Percentiles rank a stretch among this genome's conserved stretches.
Conservation (phyloP, 2,113 vertebrate species). For the Plotosus lineatus region DNA sequence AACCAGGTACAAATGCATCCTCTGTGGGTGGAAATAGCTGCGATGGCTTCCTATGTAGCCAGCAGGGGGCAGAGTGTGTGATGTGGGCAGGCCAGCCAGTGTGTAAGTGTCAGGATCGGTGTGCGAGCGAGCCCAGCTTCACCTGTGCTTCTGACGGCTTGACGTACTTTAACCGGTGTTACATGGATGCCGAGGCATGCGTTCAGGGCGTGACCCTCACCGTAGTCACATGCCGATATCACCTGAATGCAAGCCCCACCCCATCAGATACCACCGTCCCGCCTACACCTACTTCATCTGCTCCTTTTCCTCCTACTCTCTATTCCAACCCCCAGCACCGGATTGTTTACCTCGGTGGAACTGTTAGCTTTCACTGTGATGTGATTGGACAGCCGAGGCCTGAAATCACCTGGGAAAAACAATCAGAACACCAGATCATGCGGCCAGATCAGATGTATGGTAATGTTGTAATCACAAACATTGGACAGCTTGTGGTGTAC, state of each 20-base stretch:
- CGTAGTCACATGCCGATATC: conserved; percentile 86
- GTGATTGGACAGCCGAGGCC: conserved; percentile 85
- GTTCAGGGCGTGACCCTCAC: conserved; percentile 81
- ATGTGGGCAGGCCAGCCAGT: conserved; percentile 92
- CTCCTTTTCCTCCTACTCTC: conserved; percentile 80
- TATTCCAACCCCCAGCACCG: conserved; percentile 89
- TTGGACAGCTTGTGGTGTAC: conserved; percentile 94
- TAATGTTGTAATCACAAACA: conserved; percentile 94
- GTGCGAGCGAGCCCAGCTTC: conserved; percentile 94
- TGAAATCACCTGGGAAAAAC: conserved; percentile 94
- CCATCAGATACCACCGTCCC: conserved; percentile 81
- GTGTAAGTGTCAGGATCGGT: conserved; percentile 93
- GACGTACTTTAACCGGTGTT: conserved; percentile 98
- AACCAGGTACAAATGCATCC: conserved; percentile 34
- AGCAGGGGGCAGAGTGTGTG: conserved; percentile 92
- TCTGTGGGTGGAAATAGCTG: conserved; percentile 70
- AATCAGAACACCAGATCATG: conserved; percentile 87
- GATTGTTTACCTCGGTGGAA: conserved; percentile 83
- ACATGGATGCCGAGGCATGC: conserved; percentile 96
- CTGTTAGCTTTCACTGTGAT: conserved; percentile 91
- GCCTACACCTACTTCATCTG: conserved; percentile 74
- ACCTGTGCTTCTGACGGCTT: conserved; percentile 94
- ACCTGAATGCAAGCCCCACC: conserved; percentile 82
- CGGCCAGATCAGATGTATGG: conserved; percentile 95
- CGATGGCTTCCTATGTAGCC: conserved; percentile 83